These are phyloP conservation scores for Meganola albula DNA, from an alignment of 2,888 invertebrate species.

Conservation along the genomic window DNA sequence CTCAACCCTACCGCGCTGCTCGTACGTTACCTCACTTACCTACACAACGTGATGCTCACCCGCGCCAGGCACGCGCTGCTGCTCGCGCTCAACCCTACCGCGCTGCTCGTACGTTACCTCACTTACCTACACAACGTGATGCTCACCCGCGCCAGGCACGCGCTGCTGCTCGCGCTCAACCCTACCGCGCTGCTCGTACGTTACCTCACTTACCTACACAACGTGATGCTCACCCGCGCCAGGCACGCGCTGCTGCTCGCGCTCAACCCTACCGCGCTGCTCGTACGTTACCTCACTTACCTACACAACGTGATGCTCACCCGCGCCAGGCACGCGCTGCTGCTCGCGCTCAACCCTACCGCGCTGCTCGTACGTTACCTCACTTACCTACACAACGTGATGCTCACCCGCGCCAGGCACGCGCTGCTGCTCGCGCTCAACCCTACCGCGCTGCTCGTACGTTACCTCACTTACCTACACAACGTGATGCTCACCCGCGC, in stretches of 20 bases:
- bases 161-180: conserved; percentile 81
- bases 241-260: conserved; percentile 81
- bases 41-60: conserved; percentile 88
- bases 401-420: conserved; percentile 83
- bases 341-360: conserved; percentile 80
- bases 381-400: no score
- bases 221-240: conserved; percentile 87
- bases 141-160: conserved; percentile 83
- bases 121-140: no score
- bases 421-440: conserved; percentile 82
- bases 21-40: no score
- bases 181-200: conserved; percentile 77
- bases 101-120: conserved; percentile 78
- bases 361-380: conserved; percentile 78
- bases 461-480: no score
- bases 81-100: conserved; percentile 80
- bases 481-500: conserved; percentile 88
- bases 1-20: conserved; percentile 79
- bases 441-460: conserved; percentile 77
- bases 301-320: conserved; percentile 89
- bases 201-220: no score
- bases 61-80: conserved; percentile 82
- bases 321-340: conserved; percentile 81
- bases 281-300: no score
- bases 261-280: conserved; percentile 78